Evolutionary conservation across 2,888 invertebrate genomes (phyloP), one percentile per base, ranked within the genome.

Genomic region (Noctua comes): DNA sequence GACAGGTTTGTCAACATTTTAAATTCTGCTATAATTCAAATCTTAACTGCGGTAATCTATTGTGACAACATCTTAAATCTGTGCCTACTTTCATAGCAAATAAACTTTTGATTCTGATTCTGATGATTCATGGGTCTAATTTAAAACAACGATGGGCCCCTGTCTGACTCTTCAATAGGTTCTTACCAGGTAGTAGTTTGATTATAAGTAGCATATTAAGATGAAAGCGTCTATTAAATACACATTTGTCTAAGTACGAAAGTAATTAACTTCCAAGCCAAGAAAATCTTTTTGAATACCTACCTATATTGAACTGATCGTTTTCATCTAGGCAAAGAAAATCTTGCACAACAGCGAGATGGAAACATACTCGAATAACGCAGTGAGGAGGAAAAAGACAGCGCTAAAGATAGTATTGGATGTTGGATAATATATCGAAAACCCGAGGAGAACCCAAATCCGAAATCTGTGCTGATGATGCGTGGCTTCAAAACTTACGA

Each of bases 281-380:
- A 21, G 62, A 62, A 31, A 31, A 62, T 31, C 8, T 62, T n/a
- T 54, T n/a, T 24, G 10, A n/a, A 59, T 27, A 27, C 5, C 27
- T 16, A 16, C n/a, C 27, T 13, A 31, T 10, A 36, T 48, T 77
- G 27, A 62, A 31, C 27, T 2, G 40, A 54, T 57, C 57, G n/a
- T 13, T 24, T 64, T 73, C 4, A 40, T 65, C 10, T 16, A 40
- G 24, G 31, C 48, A 66, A 77, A 68, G 48, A 51, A 66, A 43
- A 74, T 75, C 27, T 48, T 24, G 16, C 57, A 57, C n/a, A 48
- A 57, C n/a, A 27, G 43, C n/a, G 43, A 43, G 18, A 59, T 43
- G 65, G 46, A 83, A 77, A 68, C 16, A 5, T 83, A 83, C 48
- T 82, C 13, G 27, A 36, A 59, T 51, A 36, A 82, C 66, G 82